A percentile compares a stretch with the other conserved stretches of the same genome.
Conservation (phyloP, 92 coral and sea anemone species). For the Heteractis magnifica region DNA sequence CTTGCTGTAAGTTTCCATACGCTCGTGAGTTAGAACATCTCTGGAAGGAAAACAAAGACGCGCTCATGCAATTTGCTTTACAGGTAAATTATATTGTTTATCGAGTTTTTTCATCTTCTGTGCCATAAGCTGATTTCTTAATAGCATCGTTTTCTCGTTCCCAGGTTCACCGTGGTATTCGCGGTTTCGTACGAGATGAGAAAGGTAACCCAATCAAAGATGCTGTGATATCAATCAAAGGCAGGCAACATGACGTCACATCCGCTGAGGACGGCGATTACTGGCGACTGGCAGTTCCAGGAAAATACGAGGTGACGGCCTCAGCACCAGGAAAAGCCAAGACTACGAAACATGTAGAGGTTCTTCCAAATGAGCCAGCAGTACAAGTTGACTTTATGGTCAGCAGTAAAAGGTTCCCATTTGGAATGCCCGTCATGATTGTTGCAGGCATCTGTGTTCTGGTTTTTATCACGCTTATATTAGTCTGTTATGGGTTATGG, state of each 20-base stretch:
- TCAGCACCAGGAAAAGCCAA: conserved; percentile 74
- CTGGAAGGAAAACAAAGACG: conserved; percentile 83
- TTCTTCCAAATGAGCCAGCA: conserved; percentile 74
- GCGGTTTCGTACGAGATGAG: conserved; percentile 86
- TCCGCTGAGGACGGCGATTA: conserved; percentile 91
- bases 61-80: conserved; percentile 72
- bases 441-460: conserved; percentile 61
- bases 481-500: conserved; percentile 76
- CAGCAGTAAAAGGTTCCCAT: conserved; percentile 49
- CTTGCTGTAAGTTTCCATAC: conserved; percentile 94
- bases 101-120: background rate
- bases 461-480: conserved; percentile 52
- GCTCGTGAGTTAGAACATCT: conserved; percentile 77
- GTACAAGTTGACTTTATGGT: conserved; percentile 62
- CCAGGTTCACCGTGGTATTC: conserved; percentile 90
- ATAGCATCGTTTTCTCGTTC: background rate
- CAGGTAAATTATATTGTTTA: conserved; percentile 56
- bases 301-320: conserved; percentile 75
- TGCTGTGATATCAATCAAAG: conserved; percentile 70
- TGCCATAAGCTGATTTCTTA: background rate
- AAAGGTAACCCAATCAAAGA: conserved; percentile 72
- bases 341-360: conserved; percentile 56
- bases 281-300: conserved; percentile 93
- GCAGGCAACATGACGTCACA: conserved; percentile 81
- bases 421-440: conserved; percentile 72